Base-by-base conservation (phyloP, 2,888 invertebrate genomes). In the Brachypterus glaber region DNA sequence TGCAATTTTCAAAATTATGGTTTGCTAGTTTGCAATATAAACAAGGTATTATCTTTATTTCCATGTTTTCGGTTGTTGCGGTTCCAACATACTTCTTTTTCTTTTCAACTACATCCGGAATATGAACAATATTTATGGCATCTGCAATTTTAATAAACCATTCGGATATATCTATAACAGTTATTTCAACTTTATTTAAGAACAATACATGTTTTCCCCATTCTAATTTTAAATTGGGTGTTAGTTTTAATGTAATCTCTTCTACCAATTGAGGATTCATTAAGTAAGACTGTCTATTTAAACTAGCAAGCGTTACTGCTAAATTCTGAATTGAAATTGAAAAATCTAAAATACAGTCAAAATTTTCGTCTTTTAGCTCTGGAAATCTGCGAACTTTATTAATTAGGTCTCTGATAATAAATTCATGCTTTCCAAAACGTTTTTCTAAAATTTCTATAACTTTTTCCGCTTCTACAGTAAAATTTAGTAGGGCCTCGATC, bases 371-470 rank as follows among this genome's bases (percentile, higher is more conserved):
- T 27, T 13, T 33, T 16, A 18, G 5, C 8, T 14, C 9, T 4
- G 13, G 14, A 12, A 37, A 33, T 33, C 18, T 12, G 5, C 12
- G 14, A 4, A 26, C n/a, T 7, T 14, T 18, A 16, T 16, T 24
- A 16, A 37, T 33, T n/a, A 27, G 17, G 17, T 33, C 21, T 12
- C 31, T 30, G 9, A 37, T 33, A 13, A 37, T 37, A 9, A 33
- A 17, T 26, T 33, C 27, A n/a, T 17, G 32, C 14, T 29, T 27
- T 5, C 33, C 37, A 26, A 37, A 37, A 13, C 24, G 11, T 18
- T 21, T 29, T 33, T 17, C 15, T 9, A 33, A 4, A 12, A 14
- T 24, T 3, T 16, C 30, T 2, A 31, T 25, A 13, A 31, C 33
- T 27, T 37, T 32, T 4, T 37, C 25, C 9, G 15, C 18, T 13